Evolutionary conservation across 2,888 invertebrate species (phyloP).

Genomic region (Laothoe populi): DNA sequence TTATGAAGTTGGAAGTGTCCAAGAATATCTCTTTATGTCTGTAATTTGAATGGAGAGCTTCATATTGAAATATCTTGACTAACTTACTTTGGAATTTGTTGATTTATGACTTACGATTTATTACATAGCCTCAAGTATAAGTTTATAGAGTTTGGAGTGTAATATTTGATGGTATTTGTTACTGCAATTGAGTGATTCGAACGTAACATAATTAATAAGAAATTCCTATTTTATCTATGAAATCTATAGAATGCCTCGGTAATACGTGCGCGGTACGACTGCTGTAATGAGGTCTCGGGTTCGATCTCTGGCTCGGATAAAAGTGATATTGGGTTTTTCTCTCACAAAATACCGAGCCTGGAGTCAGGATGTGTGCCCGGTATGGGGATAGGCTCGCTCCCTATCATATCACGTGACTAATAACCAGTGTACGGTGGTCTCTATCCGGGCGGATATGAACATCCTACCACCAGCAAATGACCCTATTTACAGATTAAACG

Average conservation of each 20-base stretch:
- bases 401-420: no score
- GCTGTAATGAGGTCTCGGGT: no score
- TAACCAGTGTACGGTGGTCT: no score
- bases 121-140: constrained; percentile 1
- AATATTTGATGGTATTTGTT: constrained; percentile 1
- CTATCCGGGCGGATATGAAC: no score
- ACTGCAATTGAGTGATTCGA: not conserved
- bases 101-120: constrained; percentile 7
- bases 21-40: constrained; percentile 16
- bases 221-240: not conserved
- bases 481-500: no score
- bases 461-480: no score
- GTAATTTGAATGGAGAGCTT: constrained; percentile 1
- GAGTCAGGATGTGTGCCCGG: no score
- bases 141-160: not conserved
- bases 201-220: not conserved
- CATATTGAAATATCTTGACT: constrained; percentile 1
- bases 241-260: not conserved
- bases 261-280: no score
- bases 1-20: constrained; percentile 16
- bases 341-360: no score
- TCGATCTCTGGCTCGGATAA: no score
- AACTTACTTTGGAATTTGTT: constrained; percentile 10
- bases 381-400: no score
- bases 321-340: no score